Conservation (phyloP, 2,797 vertebrate species). For the Clangula hyemalis region DNA sequence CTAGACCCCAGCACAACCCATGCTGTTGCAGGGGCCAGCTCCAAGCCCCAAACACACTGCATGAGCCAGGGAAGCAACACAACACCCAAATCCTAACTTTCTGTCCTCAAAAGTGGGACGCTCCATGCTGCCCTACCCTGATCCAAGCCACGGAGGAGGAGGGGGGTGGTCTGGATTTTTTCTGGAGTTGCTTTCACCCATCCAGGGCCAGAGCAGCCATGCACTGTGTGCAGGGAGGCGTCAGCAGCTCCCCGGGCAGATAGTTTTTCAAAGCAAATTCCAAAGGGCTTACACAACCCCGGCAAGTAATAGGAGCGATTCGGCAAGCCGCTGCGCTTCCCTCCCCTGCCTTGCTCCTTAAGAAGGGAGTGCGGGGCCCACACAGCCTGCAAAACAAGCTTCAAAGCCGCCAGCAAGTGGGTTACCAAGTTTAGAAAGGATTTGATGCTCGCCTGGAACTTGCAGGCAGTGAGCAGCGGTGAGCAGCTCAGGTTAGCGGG, state of each 20-base stretch:
- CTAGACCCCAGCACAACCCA: neutral
- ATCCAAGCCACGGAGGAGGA: neutral
- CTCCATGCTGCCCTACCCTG: neutral
- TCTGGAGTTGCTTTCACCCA: neutral
- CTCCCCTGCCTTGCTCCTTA: slow-evolving; percentile 28
- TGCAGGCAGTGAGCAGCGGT: neutral
- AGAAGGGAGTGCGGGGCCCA: slow-evolving; percentile 34
- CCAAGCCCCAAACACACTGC: neutral
- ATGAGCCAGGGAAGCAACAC: neutral
- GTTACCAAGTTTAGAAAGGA: slow-evolving; percentile 65
- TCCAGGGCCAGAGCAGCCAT: neutral
- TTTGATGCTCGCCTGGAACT: slow-evolving; percentile 22
- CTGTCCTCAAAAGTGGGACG: neutral
- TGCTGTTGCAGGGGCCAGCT: neutral
- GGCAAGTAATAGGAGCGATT: slow-evolving; percentile 31
- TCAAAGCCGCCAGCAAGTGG: neutral
- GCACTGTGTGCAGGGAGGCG: neutral
- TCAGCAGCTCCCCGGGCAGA: slow-evolving; percentile 36
- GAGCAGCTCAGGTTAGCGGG: rapidly evolving
- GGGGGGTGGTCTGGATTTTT: neutral
- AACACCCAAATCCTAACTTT: neutral
- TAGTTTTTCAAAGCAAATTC: slow-evolving; percentile 71
- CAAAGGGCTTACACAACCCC: slow-evolving; percentile 56
- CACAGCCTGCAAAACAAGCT: slow-evolving; percentile 47
- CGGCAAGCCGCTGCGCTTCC: neutral